Evolutionary conservation across 1,140 invertebrate genomes (phyloP), one percentile per base, ranked within the genome.

Genomic region (Trichonephila clavipes): DNA sequence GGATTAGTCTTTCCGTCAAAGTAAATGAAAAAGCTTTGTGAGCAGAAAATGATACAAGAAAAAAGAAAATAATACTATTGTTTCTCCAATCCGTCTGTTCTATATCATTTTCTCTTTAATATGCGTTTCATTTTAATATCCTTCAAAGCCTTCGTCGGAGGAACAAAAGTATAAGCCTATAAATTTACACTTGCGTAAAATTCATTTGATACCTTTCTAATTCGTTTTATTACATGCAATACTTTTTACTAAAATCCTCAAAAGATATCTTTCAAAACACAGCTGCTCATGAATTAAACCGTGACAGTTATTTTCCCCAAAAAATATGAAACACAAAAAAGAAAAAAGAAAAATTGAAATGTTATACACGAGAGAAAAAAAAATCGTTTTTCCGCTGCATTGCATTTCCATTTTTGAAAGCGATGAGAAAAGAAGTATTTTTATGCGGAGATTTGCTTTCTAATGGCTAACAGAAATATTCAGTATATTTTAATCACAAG

Each of bases 401-500:
- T 93, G 86, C 92, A 93, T 88, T 88, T 93, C 69, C 92, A 93
- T 93, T 93, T 93, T 88, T 93, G 86, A 88, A 82, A 24, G 85
- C 66, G 69, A 24, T 18, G 64, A 51, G 88, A 93, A 81, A 81
- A 88, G 40, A 69, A 88, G 86, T 64, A 85, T 85, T 92, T 92
- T 92, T 81, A 88, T 81, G n/a, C 85, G 83, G 86, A 88, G 44
- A 92, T 92, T 93, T 93, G 85, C 86, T 88, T 88, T 88, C 83
- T 93, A 93, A 93, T 93, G 86, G 85, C 86, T 93, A 88, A 93
- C 44, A 93, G 85, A 93, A 93, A 93, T 88, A 88, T 87, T 81
- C 92, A 88, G 86, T 88, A 64, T 88, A 88, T 93, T 93, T 93
- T 93, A 93, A 93, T 93, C 92, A 93, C 92, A 88, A 24, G 85